Evolutionary conservation across 2,797 vertebrate species (phyloP).

Genomic region (Alca torda): DNA sequence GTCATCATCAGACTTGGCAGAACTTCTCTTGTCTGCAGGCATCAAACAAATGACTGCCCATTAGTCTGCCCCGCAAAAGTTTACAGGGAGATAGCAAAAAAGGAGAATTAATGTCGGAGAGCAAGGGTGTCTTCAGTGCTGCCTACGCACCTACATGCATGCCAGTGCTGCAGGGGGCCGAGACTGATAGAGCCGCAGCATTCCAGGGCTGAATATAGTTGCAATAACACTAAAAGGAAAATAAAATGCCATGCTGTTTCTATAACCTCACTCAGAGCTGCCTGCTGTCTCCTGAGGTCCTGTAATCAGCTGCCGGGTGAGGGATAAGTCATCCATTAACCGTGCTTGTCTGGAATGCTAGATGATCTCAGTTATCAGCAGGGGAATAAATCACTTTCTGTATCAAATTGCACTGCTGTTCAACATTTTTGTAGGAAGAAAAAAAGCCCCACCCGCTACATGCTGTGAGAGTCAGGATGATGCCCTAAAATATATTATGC

Average conservation of each 20-base stretch:
- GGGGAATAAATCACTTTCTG: slow-evolving; percentile 71
- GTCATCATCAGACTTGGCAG: neutral
- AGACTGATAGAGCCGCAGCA: neutral
- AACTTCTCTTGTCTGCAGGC: neutral
- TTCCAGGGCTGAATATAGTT: slow-evolving; percentile 42
- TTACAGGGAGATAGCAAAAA: neutral
- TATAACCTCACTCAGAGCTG: slow-evolving; percentile 47
- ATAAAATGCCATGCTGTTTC: slow-evolving; percentile 48
- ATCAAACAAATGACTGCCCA: neutral
- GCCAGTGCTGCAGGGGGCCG: neutral
- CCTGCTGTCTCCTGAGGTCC: slow-evolving; percentile 62
- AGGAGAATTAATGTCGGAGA: neutral
- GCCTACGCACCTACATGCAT: neutral
- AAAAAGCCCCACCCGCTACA: neutral
- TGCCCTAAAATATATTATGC: neutral
- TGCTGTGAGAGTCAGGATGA: neutral
- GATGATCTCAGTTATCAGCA: slow-evolving; percentile 76
- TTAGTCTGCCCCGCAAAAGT: neutral
- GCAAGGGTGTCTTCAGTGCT: neutral
- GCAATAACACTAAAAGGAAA: slow-evolving; percentile 44
- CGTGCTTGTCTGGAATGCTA: slow-evolving; percentile 64
- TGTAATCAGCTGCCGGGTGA: slow-evolving; percentile 51
- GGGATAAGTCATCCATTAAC: slow-evolving; percentile 79
- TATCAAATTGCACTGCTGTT: slow-evolving; percentile 50
- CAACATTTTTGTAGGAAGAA: slow-evolving; percentile 9